A percentile compares a stretch with the other conserved stretches of the same genome.
phyloP scores from a whole-genome alignment of 2,888 invertebrate genomes.

The Ophion ventricosus region DNA sequence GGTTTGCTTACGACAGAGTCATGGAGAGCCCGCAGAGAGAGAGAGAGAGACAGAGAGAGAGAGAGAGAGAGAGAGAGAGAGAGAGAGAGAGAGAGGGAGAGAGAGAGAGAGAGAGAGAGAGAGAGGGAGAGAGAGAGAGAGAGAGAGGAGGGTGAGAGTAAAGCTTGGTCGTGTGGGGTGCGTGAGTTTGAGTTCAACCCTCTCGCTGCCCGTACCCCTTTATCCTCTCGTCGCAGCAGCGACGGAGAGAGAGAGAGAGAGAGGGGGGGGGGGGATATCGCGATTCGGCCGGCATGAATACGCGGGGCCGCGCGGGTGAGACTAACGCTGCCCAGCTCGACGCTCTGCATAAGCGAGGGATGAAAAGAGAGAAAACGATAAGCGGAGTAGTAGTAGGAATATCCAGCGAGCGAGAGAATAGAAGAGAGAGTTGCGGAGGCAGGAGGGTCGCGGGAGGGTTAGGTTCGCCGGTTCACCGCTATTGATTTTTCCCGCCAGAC shows the following conservation, averaged over 20 bases:
- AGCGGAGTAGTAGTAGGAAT: conserved; percentile 45
- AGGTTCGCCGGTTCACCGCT: conserved; percentile 82
- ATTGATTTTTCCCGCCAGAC: conserved; percentile 83
- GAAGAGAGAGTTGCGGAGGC: conserved; percentile 45
- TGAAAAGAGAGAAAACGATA: conserved; percentile 42
- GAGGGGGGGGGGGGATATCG: conserved; percentile 25
- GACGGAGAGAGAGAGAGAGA: conserved; percentile 24
- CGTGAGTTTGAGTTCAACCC: conserved; percentile 76
- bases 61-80: conserved; percentile 23
- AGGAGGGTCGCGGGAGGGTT: conserved; percentile 76
- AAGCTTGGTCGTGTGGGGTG: conserved; percentile 67
- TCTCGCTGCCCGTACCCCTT: conserved; percentile 21
- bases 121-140: not conserved
- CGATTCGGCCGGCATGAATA: conserved; percentile 50
- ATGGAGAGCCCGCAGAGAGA: not conserved
- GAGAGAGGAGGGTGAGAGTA: conserved; percentile 19
- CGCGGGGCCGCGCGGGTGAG: conserved; percentile 66
- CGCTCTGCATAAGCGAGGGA: conserved; percentile 48
- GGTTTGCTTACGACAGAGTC: conserved; percentile 75
- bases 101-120: conserved; percentile 15
- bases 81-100: not conserved
- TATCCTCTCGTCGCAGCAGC: conserved; percentile 21
- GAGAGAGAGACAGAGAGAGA: conserved; percentile 25
- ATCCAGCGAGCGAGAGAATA: conserved; percentile 64
- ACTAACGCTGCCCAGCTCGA: conserved; percentile 42